Percentiles rank a stretch among this genome's conserved stretches.
Evolutionary conservation across 2,797 vertebrate species (phyloP).

Genomic region (Characodon lateralis): DNA sequence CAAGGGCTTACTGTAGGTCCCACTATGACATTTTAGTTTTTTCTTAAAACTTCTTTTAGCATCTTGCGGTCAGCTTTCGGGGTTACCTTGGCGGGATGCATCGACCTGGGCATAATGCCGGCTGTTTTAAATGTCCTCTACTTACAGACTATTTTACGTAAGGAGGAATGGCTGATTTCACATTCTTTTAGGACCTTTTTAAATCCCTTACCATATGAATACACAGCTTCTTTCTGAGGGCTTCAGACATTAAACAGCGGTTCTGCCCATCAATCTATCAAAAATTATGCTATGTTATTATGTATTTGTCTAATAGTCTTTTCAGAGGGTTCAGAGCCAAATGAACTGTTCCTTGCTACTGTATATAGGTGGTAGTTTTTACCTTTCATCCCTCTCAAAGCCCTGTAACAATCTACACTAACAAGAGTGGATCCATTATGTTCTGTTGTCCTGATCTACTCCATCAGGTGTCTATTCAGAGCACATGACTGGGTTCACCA

Average conservation of each 20-base stretch:
- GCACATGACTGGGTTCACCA: slow-evolving; percentile 27
- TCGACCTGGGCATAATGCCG: not conserved
- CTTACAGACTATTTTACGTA: not conserved
- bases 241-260: not conserved
- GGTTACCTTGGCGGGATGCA: not conserved
- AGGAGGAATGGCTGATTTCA: no score
- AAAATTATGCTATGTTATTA: not conserved
- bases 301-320: not conserved
- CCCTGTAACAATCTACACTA: slow-evolving; percentile 1
- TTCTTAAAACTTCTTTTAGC: not conserved
- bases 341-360: not conserved
- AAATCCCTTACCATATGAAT: not conserved
- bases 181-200: not conserved
- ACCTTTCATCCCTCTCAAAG: slow-evolving; percentile 10
- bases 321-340: not conserved
- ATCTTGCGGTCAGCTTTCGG: not conserved
- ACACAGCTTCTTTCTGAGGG: not conserved
- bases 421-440: slow-evolving; percentile 11
- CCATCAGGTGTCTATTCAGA: slow-evolving; percentile 34
- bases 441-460: slow-evolving; percentile 38
- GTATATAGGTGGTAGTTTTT: not conserved
- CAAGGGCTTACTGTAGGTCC: no score
- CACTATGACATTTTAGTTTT: not conserved
- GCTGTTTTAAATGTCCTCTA: not conserved
- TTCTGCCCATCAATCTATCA: not conserved